Evolutionary conservation across 2,797 vertebrate genomes (phyloP).

Genomic region (Eidolon dupreanum): DNA sequence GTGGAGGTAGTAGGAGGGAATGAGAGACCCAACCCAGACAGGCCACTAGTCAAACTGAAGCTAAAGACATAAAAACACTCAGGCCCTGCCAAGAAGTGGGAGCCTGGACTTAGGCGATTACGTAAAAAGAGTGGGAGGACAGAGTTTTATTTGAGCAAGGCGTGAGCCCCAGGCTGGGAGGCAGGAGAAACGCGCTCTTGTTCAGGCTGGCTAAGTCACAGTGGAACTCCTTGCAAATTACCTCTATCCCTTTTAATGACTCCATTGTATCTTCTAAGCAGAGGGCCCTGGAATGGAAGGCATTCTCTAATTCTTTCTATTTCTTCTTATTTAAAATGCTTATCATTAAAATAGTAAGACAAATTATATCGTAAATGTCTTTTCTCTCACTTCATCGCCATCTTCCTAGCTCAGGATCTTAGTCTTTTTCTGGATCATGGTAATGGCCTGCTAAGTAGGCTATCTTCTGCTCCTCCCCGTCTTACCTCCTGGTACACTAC

Average conservation of each 20-base stretch:
- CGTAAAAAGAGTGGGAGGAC: not conserved
- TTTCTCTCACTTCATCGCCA: not conserved
- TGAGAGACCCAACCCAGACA: not conserved
- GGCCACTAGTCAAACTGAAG: not conserved
- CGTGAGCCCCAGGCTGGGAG: not conserved
- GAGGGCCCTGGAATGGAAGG: not conserved
- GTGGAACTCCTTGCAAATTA: not conserved
- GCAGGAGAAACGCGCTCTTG: not conserved
- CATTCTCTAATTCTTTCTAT: not conserved
- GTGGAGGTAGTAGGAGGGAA: not conserved
- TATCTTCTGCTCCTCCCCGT: not conserved
- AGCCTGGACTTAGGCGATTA: not conserved
- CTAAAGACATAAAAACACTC: constrained; percentile 13
- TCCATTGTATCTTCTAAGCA: not conserved
- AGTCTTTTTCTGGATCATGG: not conserved
- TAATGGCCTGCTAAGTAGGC: not conserved
- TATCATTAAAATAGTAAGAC: not conserved
- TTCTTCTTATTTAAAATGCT: not conserved
- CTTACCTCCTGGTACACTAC: not conserved
- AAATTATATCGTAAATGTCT: not conserved
- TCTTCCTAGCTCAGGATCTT: not conserved
- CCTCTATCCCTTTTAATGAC: not conserved
- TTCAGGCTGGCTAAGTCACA: not conserved
- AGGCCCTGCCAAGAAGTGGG: not conserved
- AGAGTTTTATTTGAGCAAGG: not conserved